A percentile compares a stretch with the other conserved stretches of the same genome.
phyloP scores from a whole-genome alignment of 2,113 vertebrate species.

The Campylomormyrus numenius region DNA sequence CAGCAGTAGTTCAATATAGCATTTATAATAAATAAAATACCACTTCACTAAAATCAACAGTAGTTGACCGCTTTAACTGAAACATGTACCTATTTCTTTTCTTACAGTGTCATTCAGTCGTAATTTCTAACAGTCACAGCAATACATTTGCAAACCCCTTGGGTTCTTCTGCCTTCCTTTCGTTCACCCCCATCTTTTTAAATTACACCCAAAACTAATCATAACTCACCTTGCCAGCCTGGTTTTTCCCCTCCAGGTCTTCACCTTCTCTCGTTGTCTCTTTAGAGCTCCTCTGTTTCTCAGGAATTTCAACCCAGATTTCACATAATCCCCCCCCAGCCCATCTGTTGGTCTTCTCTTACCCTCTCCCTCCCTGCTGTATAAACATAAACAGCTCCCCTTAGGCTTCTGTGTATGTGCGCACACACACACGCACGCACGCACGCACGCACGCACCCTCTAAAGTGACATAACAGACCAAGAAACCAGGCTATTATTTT shows the following conservation, averaged over 20 bases:
- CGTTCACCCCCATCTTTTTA: constrained; percentile 35
- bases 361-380: neutral
- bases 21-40: neutral
- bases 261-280: neutral
- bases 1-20: neutral
- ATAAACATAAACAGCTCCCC: neutral
- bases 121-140: neutral
- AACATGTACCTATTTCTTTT: neutral
- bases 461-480: neutral
- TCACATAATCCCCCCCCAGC: neutral
- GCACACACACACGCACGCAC: neutral
- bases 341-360: neutral
- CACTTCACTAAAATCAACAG: neutral
- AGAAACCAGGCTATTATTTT: neutral
- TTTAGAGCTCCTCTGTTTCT: neutral
- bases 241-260: neutral
- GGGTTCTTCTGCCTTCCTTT: constrained; percentile 23
- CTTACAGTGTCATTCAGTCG: neutral
- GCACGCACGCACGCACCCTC: neutral
- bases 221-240: neutral
- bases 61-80: neutral
- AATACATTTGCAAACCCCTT: neutral
- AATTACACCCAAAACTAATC: neutral
- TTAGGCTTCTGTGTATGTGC: neutral
- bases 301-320: neutral